Evolutionary conservation across 2,797 vertebrate genomes (phyloP), one percentile per base, ranked within the genome.

Genomic region (Discoglossus pictus): DNA sequence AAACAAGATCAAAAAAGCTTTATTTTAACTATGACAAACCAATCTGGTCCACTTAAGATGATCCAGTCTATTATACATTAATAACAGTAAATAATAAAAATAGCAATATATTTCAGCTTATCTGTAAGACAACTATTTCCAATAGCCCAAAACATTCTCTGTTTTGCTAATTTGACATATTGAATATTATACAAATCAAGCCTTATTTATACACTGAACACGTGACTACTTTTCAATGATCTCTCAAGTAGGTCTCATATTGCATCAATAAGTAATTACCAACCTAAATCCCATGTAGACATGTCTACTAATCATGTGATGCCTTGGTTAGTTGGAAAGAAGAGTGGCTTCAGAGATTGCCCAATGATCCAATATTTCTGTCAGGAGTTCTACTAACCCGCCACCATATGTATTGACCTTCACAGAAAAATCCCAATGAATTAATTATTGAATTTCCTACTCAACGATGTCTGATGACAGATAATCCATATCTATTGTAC

Each of bases 401-500:
- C 36, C 16, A 44, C 36, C 42, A 47, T 43, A 64, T 24, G 17
- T 18, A 5, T 17, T 50, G 9, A 53, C 25, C 38, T 71, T 47
- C 52, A 55, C 44, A 56, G 24, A 43, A 64, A 44, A 64, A 71
- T 64, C 40, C 60, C 44, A 71, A 64, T 71, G 58, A 43, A 64
- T 71, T 58, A 51, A 64, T 56, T 50, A 34, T 48, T 55, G 18
- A 43, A 40, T 64, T 44, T 34, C 24, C 38, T 23, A 25, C 35
- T 42, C 40, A 36, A 12, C 42, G 15, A 31, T 51, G 53, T 64
- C 52, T 50, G 27, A 58, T 51, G 68, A 34, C 60, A 64, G 43
- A 36, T 50, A 64, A 47, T 71, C 61, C 56, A 71, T 71, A 64
- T 18, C 61, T 63, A 71, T 71, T 61, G 61, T 23, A 58, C 58